A percentile compares a stretch with the other conserved stretches of the same genome.
phyloP scores from a whole-genome alignment of 2,888 invertebrate genomes.

The Noctua comes region DNA sequence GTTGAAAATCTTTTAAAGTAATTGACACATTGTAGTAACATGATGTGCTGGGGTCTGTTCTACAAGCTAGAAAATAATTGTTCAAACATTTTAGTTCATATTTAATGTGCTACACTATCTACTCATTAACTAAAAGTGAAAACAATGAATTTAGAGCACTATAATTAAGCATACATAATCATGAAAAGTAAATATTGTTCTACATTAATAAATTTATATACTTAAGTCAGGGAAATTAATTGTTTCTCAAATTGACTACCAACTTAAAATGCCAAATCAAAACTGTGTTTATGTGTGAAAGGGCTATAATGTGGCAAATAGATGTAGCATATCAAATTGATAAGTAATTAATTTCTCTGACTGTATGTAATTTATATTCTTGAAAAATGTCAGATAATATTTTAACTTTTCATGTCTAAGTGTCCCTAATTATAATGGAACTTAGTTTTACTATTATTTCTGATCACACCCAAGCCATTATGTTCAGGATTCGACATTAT shows the following conservation, averaged over 20 bases:
- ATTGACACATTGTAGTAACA: too few relatives aligned
- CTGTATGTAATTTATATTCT: not conserved
- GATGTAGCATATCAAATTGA: not conserved
- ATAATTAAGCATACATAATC: constrained; percentile 17
- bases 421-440: not conserved
- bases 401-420: not conserved
- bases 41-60: too few relatives aligned
- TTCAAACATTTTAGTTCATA: constrained; percentile 20
- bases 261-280: not conserved
- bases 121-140: constrained; percentile 53
- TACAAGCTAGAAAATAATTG: constrained; percentile 22
- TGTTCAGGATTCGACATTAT: constrained; percentile 18
- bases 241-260: not conserved
- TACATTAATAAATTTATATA: not conserved
- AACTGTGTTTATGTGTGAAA: not conserved
- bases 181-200: constrained; percentile 20
- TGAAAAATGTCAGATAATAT: not conserved
- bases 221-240: not conserved
- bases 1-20: too few relatives aligned
- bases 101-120: constrained; percentile 22
- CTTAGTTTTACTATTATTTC: not conserved
- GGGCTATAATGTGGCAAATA: not conserved
- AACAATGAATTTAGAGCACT: constrained; percentile 27
- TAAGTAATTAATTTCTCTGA: not conserved
- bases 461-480: constrained; percentile 13